Base-by-base conservation (phyloP, 2,113 vertebrate genomes). In the Xenus cinereus region DNA sequence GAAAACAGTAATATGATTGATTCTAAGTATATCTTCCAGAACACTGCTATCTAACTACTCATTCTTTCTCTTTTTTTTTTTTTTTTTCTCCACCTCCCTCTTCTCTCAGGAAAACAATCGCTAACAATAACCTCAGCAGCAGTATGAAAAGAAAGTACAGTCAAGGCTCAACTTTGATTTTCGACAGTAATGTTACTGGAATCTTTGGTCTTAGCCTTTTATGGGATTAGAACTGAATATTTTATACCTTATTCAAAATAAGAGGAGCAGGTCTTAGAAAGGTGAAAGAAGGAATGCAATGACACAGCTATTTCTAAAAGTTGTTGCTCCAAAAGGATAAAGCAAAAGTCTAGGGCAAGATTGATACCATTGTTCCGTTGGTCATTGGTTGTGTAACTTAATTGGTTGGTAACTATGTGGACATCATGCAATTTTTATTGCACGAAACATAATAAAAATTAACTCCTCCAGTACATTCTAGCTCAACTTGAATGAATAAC, bases 11-110 rank as follows among this genome's bases (percentile, higher is more conserved):
- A 82, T 69, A 76, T 91, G 80, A 92, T 87, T 85, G 80, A 89
- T 91, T 96, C 88, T 95, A 96, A 97, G 83, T 92, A 86, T 95
- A 92, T 91, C 77, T 93, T 95, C 57, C 80, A 95, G 90, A 95
- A 72, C 18, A 41, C 22, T 84, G 62, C 57, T 81, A 82, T 92
- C 91, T 76, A 95, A 85, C 56, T 62, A 87, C 88, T 94, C 72
- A 57, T 90, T 95, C 69, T 86, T 91, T 93, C 63, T 89, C 45
- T 2, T 48, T 78, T 59, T 80, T 69, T 53, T 46, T 69, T 51
- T 84, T 93, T 33, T 53, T 48, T 10, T 14, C 32, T 69, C 80
- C 66, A 73, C 83, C 67, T 94, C 86, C 84, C 41, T 64, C 37
- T 91, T 87, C 59, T 87, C 37, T 87, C 86, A 66, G 53, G 84